Evolutionary conservation across 2,888 invertebrate genomes (phyloP), one percentile per base, ranked within the genome.

Genomic region (Rhimphoctona megacephalus): DNA sequence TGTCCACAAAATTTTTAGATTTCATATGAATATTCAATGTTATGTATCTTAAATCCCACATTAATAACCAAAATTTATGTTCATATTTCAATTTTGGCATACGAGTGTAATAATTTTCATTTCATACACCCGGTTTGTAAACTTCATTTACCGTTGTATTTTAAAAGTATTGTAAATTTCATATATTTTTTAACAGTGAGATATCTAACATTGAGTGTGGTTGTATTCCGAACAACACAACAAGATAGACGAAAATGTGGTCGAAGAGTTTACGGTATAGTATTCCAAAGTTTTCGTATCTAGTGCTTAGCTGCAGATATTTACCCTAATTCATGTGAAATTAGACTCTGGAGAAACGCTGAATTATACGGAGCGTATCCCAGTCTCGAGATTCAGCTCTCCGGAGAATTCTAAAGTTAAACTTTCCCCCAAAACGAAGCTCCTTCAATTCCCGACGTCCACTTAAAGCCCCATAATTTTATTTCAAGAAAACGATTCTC

Each of bases 321-420:
- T 87, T 87, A 85, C 85, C 81, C 79, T 87, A 87, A 86, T 88
- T 87, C 85, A 87, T 83, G 85, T 77, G 78, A 86, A 83, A 86
- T 86, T 87, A 87, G 77, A 84, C 80, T 85, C 85, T 30, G 52
- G 84, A 85, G 85, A 74, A 83, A 84, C 81, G 81, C 64, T 88
- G 84, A 87, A 87, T 84, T 78, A 85, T 78, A 85, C 85, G 67
- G 67, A 61, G 72, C 73, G 78, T 64, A 67, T 70, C 36, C 22
- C 39, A 46, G 52, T 33, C 85, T 61, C 52, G 77, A 67, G 64
- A 79, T 72, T 69, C 73, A 43, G 30, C 57, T 78, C 81, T 74
- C 74, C 25, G 39, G 78, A 78, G 81, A 49, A 73, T 82, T 85
- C 67, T 36, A 33, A 74, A 49, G 78, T 81, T 69, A 49, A 82